These are phyloP conservation scores for Papilio machaon DNA, from an alignment of 1,140 invertebrate genomes.

Conservation along the genomic window DNA sequence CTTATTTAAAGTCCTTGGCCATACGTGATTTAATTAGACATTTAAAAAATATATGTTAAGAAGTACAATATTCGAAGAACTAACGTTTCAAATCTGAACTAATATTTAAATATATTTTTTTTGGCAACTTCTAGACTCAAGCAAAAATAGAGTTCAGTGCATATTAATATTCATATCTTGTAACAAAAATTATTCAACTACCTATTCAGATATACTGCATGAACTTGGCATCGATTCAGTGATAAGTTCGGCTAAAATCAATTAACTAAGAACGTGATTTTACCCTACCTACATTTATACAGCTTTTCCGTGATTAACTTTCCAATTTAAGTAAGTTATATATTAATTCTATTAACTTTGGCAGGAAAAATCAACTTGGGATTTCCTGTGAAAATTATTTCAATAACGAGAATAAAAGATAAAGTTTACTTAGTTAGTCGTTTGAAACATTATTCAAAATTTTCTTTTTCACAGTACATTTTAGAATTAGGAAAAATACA, in stretches of 20 bases:
- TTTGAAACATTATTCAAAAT: not conserved
- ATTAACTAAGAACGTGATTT: not conserved
- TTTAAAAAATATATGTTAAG: no score
- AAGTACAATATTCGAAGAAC: no score
- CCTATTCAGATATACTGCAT: not conserved
- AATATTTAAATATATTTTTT: no score
- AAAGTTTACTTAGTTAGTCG: not conserved
- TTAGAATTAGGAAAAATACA: no score
- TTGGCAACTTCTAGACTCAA: not conserved
- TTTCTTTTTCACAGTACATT: not conserved
- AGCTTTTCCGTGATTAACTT: not conserved
- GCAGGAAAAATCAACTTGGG: not conserved
- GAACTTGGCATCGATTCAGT: not conserved
- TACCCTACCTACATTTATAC: not conserved
- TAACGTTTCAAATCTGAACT: no score
- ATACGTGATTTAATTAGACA: not conserved
- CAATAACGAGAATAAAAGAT: not conserved
- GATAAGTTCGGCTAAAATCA: not conserved
- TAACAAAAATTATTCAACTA: not conserved
- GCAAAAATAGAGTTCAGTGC: not conserved
- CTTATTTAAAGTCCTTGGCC: not conserved
- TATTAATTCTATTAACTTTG: not conserved
- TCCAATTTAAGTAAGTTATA: not conserved
- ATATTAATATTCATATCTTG: not conserved
- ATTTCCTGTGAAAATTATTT: slow-evolving; percentile 1